A percentile compares a stretch with the other conserved stretches of the same genome.
Conservation (phyloP, 2,113 vertebrate genomes). For the Oncorhynchus gorbuscha region DNA sequence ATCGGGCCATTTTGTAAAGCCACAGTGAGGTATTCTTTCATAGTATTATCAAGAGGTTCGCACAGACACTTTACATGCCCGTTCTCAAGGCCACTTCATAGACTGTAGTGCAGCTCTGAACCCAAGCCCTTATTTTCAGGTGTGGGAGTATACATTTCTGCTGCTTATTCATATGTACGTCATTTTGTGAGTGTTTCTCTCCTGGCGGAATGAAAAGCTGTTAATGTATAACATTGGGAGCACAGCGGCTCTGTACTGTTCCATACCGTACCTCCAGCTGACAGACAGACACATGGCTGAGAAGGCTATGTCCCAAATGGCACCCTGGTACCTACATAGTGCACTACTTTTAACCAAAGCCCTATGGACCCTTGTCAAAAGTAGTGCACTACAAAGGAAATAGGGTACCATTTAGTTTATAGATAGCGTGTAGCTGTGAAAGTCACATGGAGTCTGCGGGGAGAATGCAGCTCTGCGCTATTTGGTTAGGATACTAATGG, state of each 20-base stretch:
- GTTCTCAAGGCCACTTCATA: constrained; percentile 4
- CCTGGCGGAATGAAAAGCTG: constrained; percentile 33
- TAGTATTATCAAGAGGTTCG: background rate
- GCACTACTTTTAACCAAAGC: too few relatives aligned
- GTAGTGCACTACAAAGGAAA: too few relatives aligned
- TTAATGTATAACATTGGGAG: constrained; percentile 7
- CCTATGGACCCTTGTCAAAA: too few relatives aligned
- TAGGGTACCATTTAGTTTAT: too few relatives aligned
- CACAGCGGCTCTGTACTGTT: constrained; percentile 17
- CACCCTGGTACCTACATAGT: too few relatives aligned
- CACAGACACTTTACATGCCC: background rate
- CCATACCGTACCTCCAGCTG: constrained; percentile 11
- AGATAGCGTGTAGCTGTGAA: constrained; percentile 24
- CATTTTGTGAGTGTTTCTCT: constrained; percentile 27
- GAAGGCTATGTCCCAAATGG: background rate
- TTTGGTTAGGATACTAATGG: constrained; percentile 47
- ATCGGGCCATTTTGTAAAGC: background rate
- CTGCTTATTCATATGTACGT: constrained; percentile 56
- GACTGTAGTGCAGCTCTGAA: constrained; percentile 1
- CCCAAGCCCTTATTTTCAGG: constrained; percentile 18
- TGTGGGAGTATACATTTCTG: constrained; percentile 12
- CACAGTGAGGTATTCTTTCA: constrained; percentile 16
- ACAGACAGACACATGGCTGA: constrained; percentile 2
- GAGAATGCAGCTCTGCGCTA: background rate
- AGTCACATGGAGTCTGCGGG: constrained; percentile 37